Evolutionary conservation across 1,140 invertebrate species (phyloP).

Genomic region (Zaprionus davidi): DNA sequence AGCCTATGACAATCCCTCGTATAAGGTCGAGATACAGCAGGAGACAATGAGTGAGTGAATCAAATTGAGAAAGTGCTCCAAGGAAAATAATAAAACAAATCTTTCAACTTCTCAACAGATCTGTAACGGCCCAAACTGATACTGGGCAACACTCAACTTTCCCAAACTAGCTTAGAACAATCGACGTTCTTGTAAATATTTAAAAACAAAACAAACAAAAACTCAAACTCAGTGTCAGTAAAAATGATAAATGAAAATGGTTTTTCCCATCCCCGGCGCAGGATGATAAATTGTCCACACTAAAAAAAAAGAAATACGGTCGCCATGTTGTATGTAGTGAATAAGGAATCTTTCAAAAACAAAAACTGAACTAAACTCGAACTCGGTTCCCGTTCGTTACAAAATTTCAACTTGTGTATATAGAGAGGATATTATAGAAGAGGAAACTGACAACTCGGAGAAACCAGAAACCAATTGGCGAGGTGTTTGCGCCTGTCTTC

Average conservation of each 20-base stretch:
- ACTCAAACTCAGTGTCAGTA: slow-evolving; percentile 75
- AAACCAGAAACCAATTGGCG: slow-evolving; percentile 45
- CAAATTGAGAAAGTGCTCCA: neutral
- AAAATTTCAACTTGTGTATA: slow-evolving; percentile 78
- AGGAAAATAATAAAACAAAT: neutral
- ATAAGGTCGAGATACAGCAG: slow-evolving; percentile 96
- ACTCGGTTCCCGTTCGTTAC: slow-evolving; percentile 54
- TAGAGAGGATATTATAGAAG: slow-evolving; percentile 58
- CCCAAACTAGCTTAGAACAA: slow-evolving; percentile 67
- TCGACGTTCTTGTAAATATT: slow-evolving; percentile 75
- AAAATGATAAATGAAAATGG: slow-evolving; percentile 33
- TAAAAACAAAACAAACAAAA: slow-evolving; percentile 40
- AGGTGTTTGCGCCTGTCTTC: slow-evolving; percentile 54
- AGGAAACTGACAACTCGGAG: slow-evolving; percentile 45
- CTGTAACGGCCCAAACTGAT: slow-evolving; percentile 66
- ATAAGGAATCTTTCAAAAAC: slow-evolving; percentile 57
- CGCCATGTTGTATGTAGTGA: slow-evolving; percentile 77
- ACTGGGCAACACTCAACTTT: slow-evolving; percentile 43
- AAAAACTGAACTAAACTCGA: slow-evolving; percentile 36
- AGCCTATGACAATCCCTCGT: slow-evolving; percentile 96
- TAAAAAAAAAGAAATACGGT: slow-evolving; percentile 36
- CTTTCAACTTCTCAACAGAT: slow-evolving; percentile 51
- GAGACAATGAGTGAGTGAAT: slow-evolving; percentile 92
- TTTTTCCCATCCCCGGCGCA: slow-evolving; percentile 55
- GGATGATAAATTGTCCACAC: slow-evolving; percentile 41